phyloP scores from a whole-genome alignment of 2,113 vertebrate species.

The Eleginops maclovinus region DNA sequence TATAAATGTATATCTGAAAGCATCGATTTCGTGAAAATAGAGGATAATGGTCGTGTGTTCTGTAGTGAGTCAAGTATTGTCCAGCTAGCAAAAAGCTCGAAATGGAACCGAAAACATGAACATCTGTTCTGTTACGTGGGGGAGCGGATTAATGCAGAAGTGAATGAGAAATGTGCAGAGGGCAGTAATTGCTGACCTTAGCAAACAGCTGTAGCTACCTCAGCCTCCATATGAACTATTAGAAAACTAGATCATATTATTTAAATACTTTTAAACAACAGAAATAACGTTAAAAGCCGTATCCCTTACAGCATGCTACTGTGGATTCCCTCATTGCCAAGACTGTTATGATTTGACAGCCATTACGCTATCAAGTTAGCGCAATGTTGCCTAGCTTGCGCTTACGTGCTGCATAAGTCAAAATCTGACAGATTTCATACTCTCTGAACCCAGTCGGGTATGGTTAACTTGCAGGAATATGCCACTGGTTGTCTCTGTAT shows the following conservation, averaged over 20 bases:
- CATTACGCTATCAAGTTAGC: not conserved
- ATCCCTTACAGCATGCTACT: not conserved
- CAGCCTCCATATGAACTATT: not conserved
- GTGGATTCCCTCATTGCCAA: not conserved
- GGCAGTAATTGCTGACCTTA: not conserved
- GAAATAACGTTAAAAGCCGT: not conserved
- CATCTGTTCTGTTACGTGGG: constrained; percentile 24
- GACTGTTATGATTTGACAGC: not conserved
- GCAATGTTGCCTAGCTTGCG: not conserved
- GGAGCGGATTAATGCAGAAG: constrained; percentile 33
- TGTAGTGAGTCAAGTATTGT: not conserved
- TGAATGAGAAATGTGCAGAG: constrained; percentile 1
- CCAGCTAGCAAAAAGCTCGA: constrained; percentile 1
- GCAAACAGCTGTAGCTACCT: not conserved
- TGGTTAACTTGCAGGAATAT: rapidly evolving
- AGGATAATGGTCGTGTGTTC: not conserved
- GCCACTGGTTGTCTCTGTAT: rapidly evolving
- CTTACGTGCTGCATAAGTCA: not conserved
- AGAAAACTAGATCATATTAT: not conserved
- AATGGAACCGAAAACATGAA: constrained; percentile 11
- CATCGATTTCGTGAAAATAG: not conserved
- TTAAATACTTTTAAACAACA: not conserved
- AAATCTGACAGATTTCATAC: not conserved
- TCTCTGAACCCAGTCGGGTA: rapidly evolving
- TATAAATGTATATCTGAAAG: not conserved